phyloP scores from a whole-genome alignment of 2,797 vertebrate species.

The Peromyscus melanophrys region DNA sequence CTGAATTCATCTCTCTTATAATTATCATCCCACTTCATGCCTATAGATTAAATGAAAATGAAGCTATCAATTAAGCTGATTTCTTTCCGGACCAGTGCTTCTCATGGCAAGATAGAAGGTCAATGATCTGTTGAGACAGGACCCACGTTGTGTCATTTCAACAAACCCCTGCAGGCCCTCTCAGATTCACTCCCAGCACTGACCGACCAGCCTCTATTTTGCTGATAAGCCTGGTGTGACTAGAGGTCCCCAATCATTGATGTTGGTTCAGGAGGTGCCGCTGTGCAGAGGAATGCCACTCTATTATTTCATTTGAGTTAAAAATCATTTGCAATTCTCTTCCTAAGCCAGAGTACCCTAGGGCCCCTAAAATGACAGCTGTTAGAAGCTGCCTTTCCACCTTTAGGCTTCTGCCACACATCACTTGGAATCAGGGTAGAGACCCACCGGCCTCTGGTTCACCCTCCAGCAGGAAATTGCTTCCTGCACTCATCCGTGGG shows the following conservation, averaged over 20 bases:
- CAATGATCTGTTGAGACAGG: constrained; percentile 51
- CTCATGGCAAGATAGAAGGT: constrained; percentile 43
- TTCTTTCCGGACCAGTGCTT: constrained; percentile 60
- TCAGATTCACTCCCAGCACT: background rate
- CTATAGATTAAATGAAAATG: constrained; percentile 40
- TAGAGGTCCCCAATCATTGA: constrained; percentile 33
- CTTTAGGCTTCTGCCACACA: background rate
- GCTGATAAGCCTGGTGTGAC: background rate
- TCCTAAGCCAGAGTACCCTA: constrained; percentile 46
- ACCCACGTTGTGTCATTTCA: constrained; percentile 8
- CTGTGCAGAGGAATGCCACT: background rate
- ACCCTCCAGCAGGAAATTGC: constrained; percentile 71
- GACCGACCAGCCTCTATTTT: background rate
- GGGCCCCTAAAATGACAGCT: constrained; percentile 71
- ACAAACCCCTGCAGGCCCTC: background rate
- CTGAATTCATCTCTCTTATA: constrained; percentile 56
- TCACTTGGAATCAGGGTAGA: constrained; percentile 45
- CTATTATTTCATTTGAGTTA: constrained; percentile 64
- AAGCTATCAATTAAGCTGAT: constrained; percentile 7
- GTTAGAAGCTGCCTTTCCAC: constrained; percentile 35
- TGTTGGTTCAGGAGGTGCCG: constrained; percentile 6
- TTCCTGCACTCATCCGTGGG: constrained; percentile 62
- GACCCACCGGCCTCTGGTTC: constrained; percentile 26
- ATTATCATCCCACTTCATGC: constrained; percentile 45
- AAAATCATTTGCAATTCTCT: constrained; percentile 71